phyloP scores from a whole-genome alignment of 2,113 vertebrate species.

The Psephotus haematonotus region DNA sequence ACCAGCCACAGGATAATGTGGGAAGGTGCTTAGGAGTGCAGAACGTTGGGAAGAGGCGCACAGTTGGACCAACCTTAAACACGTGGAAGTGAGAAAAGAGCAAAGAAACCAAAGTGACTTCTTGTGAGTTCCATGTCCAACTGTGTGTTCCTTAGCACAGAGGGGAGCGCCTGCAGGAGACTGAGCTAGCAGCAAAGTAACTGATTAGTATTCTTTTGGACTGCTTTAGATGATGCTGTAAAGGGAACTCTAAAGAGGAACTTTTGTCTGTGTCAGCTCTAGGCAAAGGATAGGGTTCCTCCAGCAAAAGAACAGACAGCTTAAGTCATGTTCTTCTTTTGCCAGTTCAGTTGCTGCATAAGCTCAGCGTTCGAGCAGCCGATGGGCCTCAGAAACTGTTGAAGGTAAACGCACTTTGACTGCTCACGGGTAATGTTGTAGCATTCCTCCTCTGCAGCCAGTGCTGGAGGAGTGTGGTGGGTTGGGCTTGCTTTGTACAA shows the following conservation, averaged over 20 bases:
- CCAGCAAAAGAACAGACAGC: not conserved
- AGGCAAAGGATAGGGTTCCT: not conserved
- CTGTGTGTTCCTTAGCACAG: too few species aligned
- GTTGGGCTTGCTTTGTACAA: not conserved
- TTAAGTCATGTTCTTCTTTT: not conserved
- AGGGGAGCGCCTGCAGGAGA: not conserved
- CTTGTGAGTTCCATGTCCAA: rapidly evolving
- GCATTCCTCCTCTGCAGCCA: not conserved
- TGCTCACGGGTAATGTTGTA: not conserved
- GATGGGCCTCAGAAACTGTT: conserved; percentile 94
- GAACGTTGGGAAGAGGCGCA: not conserved
- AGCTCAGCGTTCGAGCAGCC: conserved; percentile 93
- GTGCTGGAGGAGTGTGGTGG: not conserved
- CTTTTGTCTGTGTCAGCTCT: not conserved
- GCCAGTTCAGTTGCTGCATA: conserved; percentile 94
- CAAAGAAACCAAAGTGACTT: rapidly evolving
- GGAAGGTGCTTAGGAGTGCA: not conserved
- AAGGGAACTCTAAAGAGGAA: not conserved
- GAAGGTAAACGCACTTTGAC: conserved; percentile 69
- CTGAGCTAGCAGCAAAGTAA: not conserved
- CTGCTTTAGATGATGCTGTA: not conserved
- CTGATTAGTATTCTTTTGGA: not conserved
- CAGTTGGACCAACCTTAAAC: not conserved
- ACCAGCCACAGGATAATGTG: not conserved
- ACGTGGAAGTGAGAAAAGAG: not conserved